Conservation (phyloP, 2,888 invertebrate genomes). For the Stenodema calcarata region DNA sequence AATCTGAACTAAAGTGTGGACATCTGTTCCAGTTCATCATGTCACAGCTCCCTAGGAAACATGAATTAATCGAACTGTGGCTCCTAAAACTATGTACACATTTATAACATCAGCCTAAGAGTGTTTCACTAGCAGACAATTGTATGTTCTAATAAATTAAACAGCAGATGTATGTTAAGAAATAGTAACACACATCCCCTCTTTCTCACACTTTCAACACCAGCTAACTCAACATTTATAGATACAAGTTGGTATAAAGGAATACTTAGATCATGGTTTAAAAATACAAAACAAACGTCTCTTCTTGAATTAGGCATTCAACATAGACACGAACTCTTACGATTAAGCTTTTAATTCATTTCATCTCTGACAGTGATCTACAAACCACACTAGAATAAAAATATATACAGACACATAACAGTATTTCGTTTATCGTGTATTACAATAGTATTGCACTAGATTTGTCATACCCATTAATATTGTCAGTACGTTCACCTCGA, state of each 20-base stretch:
- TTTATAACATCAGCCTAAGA: no score
- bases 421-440: not conserved
- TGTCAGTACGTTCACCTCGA: slow-evolving; percentile 34
- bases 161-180: no score
- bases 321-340: not conserved
- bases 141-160: no score
- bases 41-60: no score
- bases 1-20: no score
- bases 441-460: slow-evolving; percentile 32
- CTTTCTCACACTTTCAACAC: not conserved
- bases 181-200: not conserved
- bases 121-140: no score
- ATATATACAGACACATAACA: not conserved
- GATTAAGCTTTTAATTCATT: not conserved
- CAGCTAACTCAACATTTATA: not conserved
- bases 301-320: not conserved
- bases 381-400: not conserved
- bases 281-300: not conserved
- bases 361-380: not conserved
- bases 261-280: not conserved
- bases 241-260: not conserved
- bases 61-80: no score
- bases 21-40: no score
- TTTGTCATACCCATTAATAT: slow-evolving; percentile 22
- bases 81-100: no score